phyloP scores from a whole-genome alignment of 2,113 vertebrate species.

The Eublepharis macularius region DNA sequence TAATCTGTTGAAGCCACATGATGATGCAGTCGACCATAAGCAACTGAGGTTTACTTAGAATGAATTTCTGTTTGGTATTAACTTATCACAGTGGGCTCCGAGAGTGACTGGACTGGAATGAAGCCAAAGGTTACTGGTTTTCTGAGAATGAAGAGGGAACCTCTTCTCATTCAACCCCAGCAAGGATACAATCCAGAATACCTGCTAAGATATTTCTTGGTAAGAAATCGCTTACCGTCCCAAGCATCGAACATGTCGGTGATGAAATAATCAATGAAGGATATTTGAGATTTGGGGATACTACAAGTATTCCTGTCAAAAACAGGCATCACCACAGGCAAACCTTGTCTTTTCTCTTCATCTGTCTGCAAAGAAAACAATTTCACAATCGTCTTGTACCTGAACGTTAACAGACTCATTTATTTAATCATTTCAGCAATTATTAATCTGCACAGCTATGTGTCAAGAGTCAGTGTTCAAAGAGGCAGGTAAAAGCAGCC shows the following conservation, averaged over 20 bases:
- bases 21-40: background rate
- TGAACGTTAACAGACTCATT: background rate
- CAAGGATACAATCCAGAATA: background rate
- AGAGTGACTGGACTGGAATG: background rate
- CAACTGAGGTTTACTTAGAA: background rate
- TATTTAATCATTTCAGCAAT: background rate
- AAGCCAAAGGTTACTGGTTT: background rate
- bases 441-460: background rate
- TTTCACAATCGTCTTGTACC: constrained; percentile 9
- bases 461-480: background rate
- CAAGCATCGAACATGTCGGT: constrained; percentile 98
- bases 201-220: background rate
- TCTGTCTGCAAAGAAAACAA: constrained; percentile 84
- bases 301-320: constrained; percentile 98
- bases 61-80: background rate
- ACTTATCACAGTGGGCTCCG: too few species aligned
- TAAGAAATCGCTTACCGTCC: constrained; percentile 86
- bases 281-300: constrained; percentile 97
- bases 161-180: background rate
- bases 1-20: background rate
- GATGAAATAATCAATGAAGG: constrained; percentile 98
- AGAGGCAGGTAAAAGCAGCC: constrained; percentile 2
- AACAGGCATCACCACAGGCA: constrained; percentile 97
- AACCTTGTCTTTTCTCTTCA: constrained; percentile 90
- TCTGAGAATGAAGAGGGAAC: background rate